Base-by-base conservation (phyloP, 2,113 vertebrate genomes). In the Peromyscus californicus region DNA sequence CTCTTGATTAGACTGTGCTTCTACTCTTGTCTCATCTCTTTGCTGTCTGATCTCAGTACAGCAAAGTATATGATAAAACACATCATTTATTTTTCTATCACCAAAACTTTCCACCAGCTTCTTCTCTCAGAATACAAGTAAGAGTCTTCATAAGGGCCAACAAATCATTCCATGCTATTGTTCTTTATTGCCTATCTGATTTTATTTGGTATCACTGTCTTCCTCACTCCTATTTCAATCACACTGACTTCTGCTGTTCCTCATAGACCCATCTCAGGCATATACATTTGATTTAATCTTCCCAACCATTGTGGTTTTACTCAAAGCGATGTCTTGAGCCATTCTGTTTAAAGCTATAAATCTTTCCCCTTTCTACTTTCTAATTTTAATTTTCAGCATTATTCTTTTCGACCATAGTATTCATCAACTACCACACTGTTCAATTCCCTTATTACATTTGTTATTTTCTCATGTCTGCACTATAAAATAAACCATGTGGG, bases 301-400 rank as follows among this genome's bases (percentile, higher is more conserved):
- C 7, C 16, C 1, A 29, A 79, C 12, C 36, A 51, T 92, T 39
- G 78, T 90, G 15, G 39, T 90, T 96, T 97, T 88, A 69, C 54
- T 93, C 5, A 61, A 33, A 33, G 29, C 22, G 29, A 33, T 33
- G 90, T 90, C 65, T 9, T 15, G 83, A 51, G 29, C 5, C 8
- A 82, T 76, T 3, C 0, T 85, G 5, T 65, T 89, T 63, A 89
- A 63, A 93, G 63, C 45, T 57, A 67, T 80, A 82, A 57, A 48
- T 24, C 3, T 89, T 26, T 19, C 22, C 15, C 92, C 15, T 85
- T 51, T 36, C 17, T 48, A 69, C 69, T 5, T 31, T 16, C 29
- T 87, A 72, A 87, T 83, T 90, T 89, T 72, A 19, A 24, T 79
- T 90, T 76, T 93, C 19, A 78, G 17, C 16, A 51, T 92, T 88